phyloP scores from a whole-genome alignment of 1,140 invertebrate genomes.

The Meloidogyne floridensis region DNA sequence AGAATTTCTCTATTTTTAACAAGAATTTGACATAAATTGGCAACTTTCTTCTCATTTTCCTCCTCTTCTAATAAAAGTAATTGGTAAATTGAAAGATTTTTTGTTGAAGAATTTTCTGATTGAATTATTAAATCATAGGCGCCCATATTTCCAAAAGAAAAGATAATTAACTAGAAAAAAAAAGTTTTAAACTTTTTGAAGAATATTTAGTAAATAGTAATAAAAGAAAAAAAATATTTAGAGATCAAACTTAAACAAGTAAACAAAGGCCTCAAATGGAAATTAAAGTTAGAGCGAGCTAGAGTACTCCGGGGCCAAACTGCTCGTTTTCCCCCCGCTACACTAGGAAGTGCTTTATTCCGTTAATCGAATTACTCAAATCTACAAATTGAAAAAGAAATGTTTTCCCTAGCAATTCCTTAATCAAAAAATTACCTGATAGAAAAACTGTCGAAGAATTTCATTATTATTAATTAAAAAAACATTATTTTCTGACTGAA shows the following conservation, averaged over 20 bases:
- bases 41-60: background rate
- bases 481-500: conserved; percentile 30
- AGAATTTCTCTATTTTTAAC: conserved; percentile 31
- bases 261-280: too few relatives aligned
- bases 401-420: too few relatives aligned
- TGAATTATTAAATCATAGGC: conserved; percentile 22
- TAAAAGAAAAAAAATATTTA: too few relatives aligned
- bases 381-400: too few relatives aligned
- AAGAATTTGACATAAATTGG: conserved; percentile 6
- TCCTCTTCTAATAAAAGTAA: conserved; percentile 23
- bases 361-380: too few relatives aligned
- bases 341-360: too few relatives aligned
- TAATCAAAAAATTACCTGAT: conserved; percentile 31
- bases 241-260: too few relatives aligned
- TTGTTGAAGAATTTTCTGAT: conserved; percentile 9
- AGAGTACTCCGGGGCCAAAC: too few relatives aligned
- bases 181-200: background rate
- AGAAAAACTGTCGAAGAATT: conserved; percentile 37
- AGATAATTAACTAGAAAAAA: conserved; percentile 38
- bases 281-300: too few relatives aligned
- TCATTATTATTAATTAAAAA: conserved; percentile 25
- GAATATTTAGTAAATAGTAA: too few relatives aligned
- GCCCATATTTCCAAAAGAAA: conserved; percentile 43
- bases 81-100: conserved; percentile 23
- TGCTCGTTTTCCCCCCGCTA: too few relatives aligned